A percentile compares a stretch with the other conserved stretches of the same genome.
Evolutionary conservation across 1,140 invertebrate species (phyloP).

Genomic region (Tenebrio molitor): DNA sequence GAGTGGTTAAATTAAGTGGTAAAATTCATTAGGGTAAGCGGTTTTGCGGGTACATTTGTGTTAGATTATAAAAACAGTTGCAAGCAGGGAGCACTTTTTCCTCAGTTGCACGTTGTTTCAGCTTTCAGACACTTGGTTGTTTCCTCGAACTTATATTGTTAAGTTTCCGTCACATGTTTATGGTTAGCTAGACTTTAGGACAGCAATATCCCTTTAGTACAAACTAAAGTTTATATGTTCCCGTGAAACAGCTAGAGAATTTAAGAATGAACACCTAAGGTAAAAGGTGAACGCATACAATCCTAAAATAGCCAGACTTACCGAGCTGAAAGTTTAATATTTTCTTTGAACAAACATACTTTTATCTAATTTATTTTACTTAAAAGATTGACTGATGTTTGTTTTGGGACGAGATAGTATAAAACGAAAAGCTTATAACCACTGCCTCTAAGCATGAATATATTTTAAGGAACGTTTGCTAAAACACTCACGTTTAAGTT

Average conservation of each 20-base stretch:
- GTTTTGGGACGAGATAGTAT: neutral
- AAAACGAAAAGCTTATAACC: neutral
- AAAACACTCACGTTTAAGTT: slow-evolving; percentile 15
- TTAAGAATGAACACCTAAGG: slow-evolving; percentile 8
- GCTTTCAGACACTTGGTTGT: neutral
- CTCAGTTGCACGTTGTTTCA: neutral
- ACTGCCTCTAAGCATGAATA: neutral
- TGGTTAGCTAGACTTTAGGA: slow-evolving; percentile 13
- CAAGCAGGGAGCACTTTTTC: too few species aligned
- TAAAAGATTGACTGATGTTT: neutral
- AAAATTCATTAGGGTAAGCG: too few species aligned
- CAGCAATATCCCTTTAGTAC: slow-evolving; percentile 17
- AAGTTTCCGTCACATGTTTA: slow-evolving; percentile 13
- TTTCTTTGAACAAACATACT: neutral
- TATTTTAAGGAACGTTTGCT: neutral
- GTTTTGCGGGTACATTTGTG: too few species aligned
- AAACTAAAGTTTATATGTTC: slow-evolving; percentile 27
- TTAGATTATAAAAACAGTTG: too few species aligned
- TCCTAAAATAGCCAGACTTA: neutral
- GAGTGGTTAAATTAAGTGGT: too few species aligned
- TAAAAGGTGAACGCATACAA: neutral
- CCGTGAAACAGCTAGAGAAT: neutral
- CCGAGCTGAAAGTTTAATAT: neutral
- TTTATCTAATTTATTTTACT: neutral
- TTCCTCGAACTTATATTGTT: slow-evolving; percentile 6